These are phyloP conservation scores for Chloropsis cyanopogon DNA, from an alignment of 2,113 vertebrate species.

Conservation along the genomic window DNA sequence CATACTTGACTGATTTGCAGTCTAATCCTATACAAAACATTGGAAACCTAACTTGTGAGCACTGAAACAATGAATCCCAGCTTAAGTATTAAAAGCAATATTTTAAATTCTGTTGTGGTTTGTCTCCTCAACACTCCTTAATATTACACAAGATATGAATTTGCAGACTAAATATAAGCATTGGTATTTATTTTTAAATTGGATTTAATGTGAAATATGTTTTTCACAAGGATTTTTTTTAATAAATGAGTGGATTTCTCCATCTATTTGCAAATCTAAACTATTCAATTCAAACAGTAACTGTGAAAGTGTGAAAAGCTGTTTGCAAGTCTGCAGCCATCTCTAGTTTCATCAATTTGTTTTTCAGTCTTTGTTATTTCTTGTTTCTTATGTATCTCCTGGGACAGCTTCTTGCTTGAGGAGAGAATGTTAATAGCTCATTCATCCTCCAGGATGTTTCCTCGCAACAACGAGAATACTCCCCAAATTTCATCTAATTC, in stretches of 20 bases:
- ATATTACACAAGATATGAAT: neutral
- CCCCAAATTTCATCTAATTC: constrained; percentile 63
- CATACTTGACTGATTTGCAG: constrained; percentile 61
- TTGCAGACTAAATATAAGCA: neutral
- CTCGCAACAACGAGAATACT: constrained; percentile 32
- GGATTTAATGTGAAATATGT: constrained; percentile 11
- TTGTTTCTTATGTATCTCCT: constrained; percentile 72
- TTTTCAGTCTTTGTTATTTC: constrained; percentile 71
- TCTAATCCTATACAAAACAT: constrained; percentile 61
- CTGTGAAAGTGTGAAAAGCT: constrained; percentile 52
- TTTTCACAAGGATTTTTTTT: neutral
- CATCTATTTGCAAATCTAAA: constrained; percentile 70
- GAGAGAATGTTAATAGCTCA: constrained; percentile 75
- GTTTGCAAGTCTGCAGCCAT: constrained; percentile 68
- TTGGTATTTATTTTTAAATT: neutral
- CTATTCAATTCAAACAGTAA: constrained; percentile 58
- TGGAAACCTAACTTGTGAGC: constrained; percentile 54
- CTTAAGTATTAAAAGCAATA: constrained; percentile 43
- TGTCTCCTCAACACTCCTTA: neutral
- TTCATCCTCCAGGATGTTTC: constrained; percentile 70
- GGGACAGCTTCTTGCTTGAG: constrained; percentile 69
- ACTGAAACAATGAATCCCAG: constrained; percentile 11
- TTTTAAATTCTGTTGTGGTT: constrained; percentile 19
- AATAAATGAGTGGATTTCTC: constrained; percentile 47
- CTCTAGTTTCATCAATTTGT: constrained; percentile 78